Evolutionary conservation across 2,888 invertebrate genomes (phyloP), one percentile per base, ranked within the genome.

Genomic region (Nasonia oneida): DNA sequence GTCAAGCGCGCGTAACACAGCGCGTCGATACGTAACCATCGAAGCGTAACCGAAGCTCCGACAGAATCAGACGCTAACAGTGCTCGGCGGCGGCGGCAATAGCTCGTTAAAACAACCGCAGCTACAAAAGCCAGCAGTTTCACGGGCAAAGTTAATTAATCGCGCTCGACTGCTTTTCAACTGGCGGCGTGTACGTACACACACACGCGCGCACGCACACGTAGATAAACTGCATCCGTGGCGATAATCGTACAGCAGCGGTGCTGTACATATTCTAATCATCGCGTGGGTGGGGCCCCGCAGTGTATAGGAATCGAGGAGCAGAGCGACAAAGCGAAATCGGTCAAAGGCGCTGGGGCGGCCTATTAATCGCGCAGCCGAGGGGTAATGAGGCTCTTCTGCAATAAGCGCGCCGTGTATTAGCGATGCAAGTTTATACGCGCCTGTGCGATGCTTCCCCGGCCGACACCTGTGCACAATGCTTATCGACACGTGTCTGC

Each of bases 91-190:
- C 15, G n/a, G 6, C 67, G 33, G 67, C 61, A 61, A 10, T 23
- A 73, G 42, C 74, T 74, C 74, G 74, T 74, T 74, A 74, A 74
- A 74, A 74, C 47, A 74, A 74, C 74, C 74, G 15, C 74, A 74
- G 47, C 74, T 47, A 74, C 74, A 74, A 74, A 74, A 74, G 74
- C 42, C 57, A n/a, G 18, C 47, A 47, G 74, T 74, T 74, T 74
- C 74, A 47, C 74, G 50, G 74, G 29, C n/a, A 61, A 77, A 77
- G 61, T 77, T 77, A 77, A 77, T 77, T 77, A 77, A 61, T 77
- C 77, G 47, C 47, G 81, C 33, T 53, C 47, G 74, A 47, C 42
- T 71, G 33, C 29, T 67, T 23, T 61, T 61, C 57, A 61, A 67
- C 67, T 23, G 23, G 23, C 23, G 23, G 23, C 23, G 23, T 23